These are phyloP conservation scores for Drosophila ambigua DNA, from an alignment of 1,140 invertebrate genomes.

Conservation along the genomic window DNA sequence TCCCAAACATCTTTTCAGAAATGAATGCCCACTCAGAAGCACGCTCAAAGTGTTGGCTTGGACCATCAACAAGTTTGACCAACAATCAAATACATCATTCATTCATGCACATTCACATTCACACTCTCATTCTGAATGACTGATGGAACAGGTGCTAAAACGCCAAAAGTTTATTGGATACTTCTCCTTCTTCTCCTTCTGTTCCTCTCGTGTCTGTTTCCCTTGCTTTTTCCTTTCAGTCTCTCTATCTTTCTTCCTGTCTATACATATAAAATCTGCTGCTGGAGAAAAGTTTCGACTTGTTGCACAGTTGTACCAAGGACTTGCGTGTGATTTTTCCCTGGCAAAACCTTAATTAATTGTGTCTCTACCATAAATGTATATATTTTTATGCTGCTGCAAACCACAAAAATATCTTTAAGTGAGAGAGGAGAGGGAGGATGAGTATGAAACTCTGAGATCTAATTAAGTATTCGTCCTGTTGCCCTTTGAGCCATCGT, in stretches of 20 bases:
- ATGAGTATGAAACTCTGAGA: slow-evolving; percentile 53
- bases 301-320: slow-evolving; percentile 56
- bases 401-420: slow-evolving; percentile 64
- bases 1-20: too few relatives aligned
- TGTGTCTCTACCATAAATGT: slow-evolving; percentile 61
- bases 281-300: slow-evolving; percentile 59
- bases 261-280: slow-evolving; percentile 60
- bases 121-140: slow-evolving; percentile 18
- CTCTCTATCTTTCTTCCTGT: slow-evolving; percentile 19
- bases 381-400: slow-evolving; percentile 27
- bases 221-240: slow-evolving; percentile 3
- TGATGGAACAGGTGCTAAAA: slow-evolving; percentile 12
- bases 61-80: slow-evolving; percentile 6
- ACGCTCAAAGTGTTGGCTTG: too few relatives aligned
- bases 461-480: slow-evolving; percentile 78
- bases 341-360: slow-evolving; percentile 59
- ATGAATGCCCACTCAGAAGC: background rate
- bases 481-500: slow-evolving; percentile 51
- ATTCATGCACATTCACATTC: too few relatives aligned
- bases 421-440: slow-evolving; percentile 8
- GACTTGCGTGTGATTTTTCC: slow-evolving; percentile 30
- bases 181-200: background rate
- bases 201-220: too few relatives aligned
- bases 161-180: slow-evolving; percentile 38
- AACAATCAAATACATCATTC: slow-evolving; percentile 31